These are phyloP conservation scores for Hipparchia semele DNA, from an alignment of 2,888 invertebrate species.

Conservation along the genomic window DNA sequence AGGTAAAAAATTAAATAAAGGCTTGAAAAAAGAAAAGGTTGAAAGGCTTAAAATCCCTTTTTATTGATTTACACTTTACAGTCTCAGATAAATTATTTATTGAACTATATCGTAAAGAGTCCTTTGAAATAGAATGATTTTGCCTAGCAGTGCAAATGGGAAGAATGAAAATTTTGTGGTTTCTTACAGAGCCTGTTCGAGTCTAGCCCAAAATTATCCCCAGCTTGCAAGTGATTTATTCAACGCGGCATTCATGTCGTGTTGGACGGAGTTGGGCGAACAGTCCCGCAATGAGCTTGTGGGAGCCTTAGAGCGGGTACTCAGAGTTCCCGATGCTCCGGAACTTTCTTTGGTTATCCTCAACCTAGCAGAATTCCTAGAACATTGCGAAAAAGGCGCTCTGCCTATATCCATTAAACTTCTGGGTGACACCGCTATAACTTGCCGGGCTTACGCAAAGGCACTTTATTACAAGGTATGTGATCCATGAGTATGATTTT, in stretches of 20 bases:
- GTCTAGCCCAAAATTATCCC: constrained; percentile 95
- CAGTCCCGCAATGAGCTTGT: constrained; percentile 93
- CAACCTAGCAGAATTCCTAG: constrained; percentile 99
- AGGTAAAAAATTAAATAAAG: constrained; percentile 59
- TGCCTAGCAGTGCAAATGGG: too few relatives aligned
- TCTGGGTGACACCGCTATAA: constrained; percentile 96
- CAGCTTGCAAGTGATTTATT: constrained; percentile 97
- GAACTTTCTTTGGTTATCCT: constrained; percentile 97
- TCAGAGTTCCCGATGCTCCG: constrained; percentile 95
- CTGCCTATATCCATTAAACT: constrained; percentile 94
- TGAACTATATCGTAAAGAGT: not conserved
- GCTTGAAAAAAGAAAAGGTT: too few relatives aligned
- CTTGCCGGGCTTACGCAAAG: constrained; percentile 90
- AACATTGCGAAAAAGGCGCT: constrained; percentile 98
- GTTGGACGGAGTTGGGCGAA: constrained; percentile 97
- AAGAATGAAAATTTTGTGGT: constrained; percentile 11
- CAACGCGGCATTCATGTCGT: constrained; percentile 99
- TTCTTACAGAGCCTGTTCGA: constrained; percentile 90
- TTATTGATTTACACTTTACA: not conserved
- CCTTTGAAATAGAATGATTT: too few relatives aligned
- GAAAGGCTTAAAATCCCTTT: not conserved
- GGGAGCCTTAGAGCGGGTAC: constrained; percentile 91
- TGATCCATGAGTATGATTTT: not conserved
- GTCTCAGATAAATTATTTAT: not conserved
- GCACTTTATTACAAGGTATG: constrained; percentile 84